Conservation (phyloP, 1,140 invertebrate genomes). For the Pteromalus puparum region DNA sequence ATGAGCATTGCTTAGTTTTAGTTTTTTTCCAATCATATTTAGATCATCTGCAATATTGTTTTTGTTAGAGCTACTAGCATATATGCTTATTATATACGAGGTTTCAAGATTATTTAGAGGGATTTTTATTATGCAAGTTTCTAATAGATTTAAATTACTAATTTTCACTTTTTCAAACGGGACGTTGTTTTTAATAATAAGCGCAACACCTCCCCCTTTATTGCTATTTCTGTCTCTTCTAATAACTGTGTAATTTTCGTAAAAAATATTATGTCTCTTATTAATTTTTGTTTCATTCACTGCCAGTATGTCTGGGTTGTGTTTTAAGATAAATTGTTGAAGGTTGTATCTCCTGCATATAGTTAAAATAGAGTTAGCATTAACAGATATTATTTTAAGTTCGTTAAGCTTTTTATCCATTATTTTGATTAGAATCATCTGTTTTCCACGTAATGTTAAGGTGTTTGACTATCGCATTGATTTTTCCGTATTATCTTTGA, state of each 20-base stretch:
- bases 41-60: slow-evolving; percentile 37
- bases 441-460: background rate
- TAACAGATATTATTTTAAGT: slow-evolving; percentile 45
- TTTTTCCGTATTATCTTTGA: no score
- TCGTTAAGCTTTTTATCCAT: background rate
- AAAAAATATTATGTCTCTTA: slow-evolving; percentile 30
- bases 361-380: slow-evolving; percentile 52
- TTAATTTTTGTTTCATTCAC: slow-evolving; percentile 53
- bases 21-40: slow-evolving; percentile 39
- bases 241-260: slow-evolving; percentile 48
- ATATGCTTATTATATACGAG: slow-evolving; percentile 42
- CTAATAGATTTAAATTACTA: slow-evolving; percentile 11
- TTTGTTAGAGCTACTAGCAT: slow-evolving; percentile 38
- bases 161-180: slow-evolving; percentile 27
- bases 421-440: no score
- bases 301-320: slow-evolving; percentile 42
- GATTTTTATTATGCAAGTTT: slow-evolving; percentile 36
- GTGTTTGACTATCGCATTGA: background rate
- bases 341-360: slow-evolving; percentile 41
- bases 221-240: no score
- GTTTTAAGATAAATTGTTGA: background rate
- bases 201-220: no score
- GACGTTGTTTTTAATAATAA: background rate
- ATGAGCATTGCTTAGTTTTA: no score
- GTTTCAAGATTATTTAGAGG: slow-evolving; percentile 13